Evolutionary conservation across 2,797 vertebrate genomes (phyloP), one percentile per base, ranked within the genome.

Genomic region (Jordanella pulchra): DNA sequence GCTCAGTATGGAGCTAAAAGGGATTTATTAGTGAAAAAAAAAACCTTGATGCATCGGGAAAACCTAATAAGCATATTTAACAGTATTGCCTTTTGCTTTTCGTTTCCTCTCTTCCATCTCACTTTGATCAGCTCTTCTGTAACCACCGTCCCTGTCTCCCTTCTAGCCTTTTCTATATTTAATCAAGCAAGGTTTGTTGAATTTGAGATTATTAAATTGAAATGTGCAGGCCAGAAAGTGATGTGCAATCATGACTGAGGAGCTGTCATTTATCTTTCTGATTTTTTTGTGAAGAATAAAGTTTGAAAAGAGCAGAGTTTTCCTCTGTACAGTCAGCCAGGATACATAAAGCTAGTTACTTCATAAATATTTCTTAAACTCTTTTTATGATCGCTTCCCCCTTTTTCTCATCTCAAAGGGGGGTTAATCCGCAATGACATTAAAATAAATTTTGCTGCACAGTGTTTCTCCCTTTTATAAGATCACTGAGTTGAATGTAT

Each of bases 141-240:
- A 87, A 63, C 71, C 10, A 28, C 84, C 65, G 54, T 77, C 72
- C 77, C 81, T 65, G 69, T 75, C 66, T 58, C 69, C 76, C 44
- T 73, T 79, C 72, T 60, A 78, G 75, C 56, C 81, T 86, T 80
- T 90, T 89, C 86, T 90, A 85, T 89, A 90, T 93, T 86, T 87
- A 89, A 90, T 90, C 87, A 90, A 84, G 60, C 71, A 54, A 68
- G 30, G 84, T 87, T 80, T 65, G 76, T 77, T 73, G 83, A 86
- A 90, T 90, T 83, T 84, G 82, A 84, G 84, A 91, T 91, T 88
- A 89, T 89, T 79, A 75, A 77, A 89, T 82, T 73, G 84, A 81
- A 83, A 83, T 87, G 68, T 76, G 76, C 77, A 73, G 53, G 48
- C 67, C 32, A 72, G 76, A 70, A 64, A 70, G 25, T 4, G 17